Base-by-base conservation (phyloP, 2,888 invertebrate species). In the Xanthia togata region DNA sequence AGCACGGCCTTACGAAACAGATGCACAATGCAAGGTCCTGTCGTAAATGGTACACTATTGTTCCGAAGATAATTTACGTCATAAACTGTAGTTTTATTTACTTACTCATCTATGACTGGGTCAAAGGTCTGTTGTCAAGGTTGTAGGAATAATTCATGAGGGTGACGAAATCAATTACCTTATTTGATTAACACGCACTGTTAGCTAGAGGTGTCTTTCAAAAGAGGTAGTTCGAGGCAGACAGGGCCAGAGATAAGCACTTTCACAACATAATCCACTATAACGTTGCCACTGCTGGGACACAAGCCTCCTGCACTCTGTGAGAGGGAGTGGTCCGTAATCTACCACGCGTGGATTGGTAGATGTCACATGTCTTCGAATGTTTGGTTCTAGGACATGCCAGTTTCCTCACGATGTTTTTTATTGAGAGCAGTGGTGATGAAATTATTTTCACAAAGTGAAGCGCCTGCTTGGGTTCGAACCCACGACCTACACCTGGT, bases 21-120 rank as follows among this genome's bases (percentile, higher is more conserved):
- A 78, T 70, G 57, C 75, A 88, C 87, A 87, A 87, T 87, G 87
- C 87, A 87, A 87, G 87, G 87, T 79, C 79, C 70, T 65, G 23
- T 65, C 57, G n/a, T 76, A 83, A 87, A 87, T 81, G 78, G 87
- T 77, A 73, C 79, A 65, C 86, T 76, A 86, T 84, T 86, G 78
- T 87, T 79, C 65, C 35, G 67, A 76, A 60, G 60, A 85, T 88
- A 64, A 85, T 88, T 88, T 87, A 86, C 81, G 81, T 79, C 87
- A 81, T 79, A 83, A 88, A 80, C 67, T 59, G 63, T 81, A 70
- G 67, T 86, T 70, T 65, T 47, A 69, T 78, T 77, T 64, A 64
- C 50, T 73, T 70, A 72, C 86, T 83, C 86, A 78, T 83, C 79
- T 74, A 38, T n/a, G 55, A 57, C 55, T 38, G 31, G 83, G 84